phyloP scores from a whole-genome alignment of 2,797 vertebrate species.

The Gorsachius magnificus region DNA sequence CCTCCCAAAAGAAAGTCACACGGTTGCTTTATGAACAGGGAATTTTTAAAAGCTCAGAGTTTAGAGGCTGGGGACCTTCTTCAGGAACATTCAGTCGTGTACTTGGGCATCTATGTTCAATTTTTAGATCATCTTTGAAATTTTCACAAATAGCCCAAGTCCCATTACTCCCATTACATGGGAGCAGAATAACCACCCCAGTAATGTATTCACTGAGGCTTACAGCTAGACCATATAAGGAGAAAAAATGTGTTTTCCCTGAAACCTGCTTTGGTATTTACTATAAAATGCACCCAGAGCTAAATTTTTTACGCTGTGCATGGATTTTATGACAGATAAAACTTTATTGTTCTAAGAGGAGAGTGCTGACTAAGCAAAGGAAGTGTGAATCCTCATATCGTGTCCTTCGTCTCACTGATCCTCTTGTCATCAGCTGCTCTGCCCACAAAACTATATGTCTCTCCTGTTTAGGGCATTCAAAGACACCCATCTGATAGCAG shows the following conservation, averaged over 20 bases:
- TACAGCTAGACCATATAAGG: constrained; percentile 53
- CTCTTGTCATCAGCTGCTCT: background rate
- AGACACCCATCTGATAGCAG: background rate
- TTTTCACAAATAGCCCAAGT: background rate
- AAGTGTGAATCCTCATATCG: background rate
- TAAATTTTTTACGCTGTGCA: background rate
- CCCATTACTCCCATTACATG: background rate
- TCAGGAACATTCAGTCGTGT: background rate
- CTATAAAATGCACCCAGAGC: background rate
- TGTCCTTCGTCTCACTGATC: background rate
- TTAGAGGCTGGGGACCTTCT: background rate
- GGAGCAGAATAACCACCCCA: background rate
- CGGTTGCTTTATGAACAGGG: background rate
- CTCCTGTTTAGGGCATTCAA: background rate
- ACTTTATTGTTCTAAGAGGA: background rate
- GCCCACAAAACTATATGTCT: background rate
- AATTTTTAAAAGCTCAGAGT: background rate
- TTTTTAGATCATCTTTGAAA: background rate
- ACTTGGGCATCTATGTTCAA: background rate
- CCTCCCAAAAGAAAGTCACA: background rate
- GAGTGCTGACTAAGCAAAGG: background rate
- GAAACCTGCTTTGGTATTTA: constrained; percentile 36
- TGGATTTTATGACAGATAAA: background rate
- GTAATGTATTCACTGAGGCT: background rate
- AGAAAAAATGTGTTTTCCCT: constrained; percentile 50